Evolutionary conservation across 2,888 invertebrate genomes (phyloP), one percentile per base, ranked within the genome.

Genomic region (Lottia scabra): DNA sequence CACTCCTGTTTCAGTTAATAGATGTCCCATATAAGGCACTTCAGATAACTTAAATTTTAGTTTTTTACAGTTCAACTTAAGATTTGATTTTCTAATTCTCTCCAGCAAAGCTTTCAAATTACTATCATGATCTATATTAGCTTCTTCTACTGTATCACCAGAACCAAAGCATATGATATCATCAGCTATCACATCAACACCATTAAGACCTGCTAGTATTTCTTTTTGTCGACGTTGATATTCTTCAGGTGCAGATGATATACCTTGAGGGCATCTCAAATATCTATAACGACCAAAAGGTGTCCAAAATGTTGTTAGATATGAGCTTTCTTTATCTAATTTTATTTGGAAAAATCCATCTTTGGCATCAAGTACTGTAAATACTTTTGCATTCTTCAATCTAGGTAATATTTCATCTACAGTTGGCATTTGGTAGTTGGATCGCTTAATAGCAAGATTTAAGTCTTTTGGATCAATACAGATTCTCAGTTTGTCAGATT

Each of bases 61-160:
- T 66, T 80, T 78, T n/a, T 77, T 71, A 62, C 69, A 66, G 63
- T 80, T 80, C 3, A 80, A 46, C 23, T 78, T 77, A 13, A 78
- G n/a, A 46, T 77, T 75, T 44, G n/a, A 69, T 48, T 77, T 70
- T 43, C 71, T 19, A 63, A 64, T 67, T 66, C 71, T 44, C 12
- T 74, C 69, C 63, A 78, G 38, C n/a, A 78, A 30, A 30, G 30
- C 30, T 30, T 30, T 30, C 30, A 30, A 30, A 30, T 30, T 30
- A 30, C 2, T 30, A 30, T 30, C 30, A 30, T 30, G 30, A 30
- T 30, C 30, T 30, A 30, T 30, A 30, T 30, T 30, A 16, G 78
- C 78, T 63, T 71, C 72, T 45, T 67, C 48, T 48, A 19, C 48
- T 15, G 48, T 48, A 48, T 48, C 43, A 8, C 38, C 43, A 23